Percentiles rank a stretch among this genome's conserved stretches.
Conservation (phyloP, 1,140 invertebrate genomes). For the Elysia chlorotica region DNA sequence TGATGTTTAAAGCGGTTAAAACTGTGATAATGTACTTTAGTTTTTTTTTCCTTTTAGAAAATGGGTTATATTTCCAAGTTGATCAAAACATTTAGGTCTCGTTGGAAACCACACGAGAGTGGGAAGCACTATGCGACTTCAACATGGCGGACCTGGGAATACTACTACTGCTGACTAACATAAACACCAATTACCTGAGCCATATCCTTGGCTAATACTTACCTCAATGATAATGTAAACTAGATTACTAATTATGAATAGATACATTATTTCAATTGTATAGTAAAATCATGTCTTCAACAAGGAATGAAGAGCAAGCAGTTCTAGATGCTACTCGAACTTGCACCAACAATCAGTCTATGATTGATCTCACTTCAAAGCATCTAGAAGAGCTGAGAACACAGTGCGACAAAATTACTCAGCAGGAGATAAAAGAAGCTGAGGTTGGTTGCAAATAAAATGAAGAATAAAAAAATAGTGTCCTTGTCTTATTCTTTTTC, state of each 20-base stretch:
- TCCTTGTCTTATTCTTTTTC: no score
- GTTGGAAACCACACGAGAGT: no score
- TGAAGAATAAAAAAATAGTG: no score
- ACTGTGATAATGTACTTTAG: no score
- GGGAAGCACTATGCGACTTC: slow-evolving; percentile 5
- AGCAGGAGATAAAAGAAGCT: slow-evolving; percentile 90
- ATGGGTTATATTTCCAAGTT: no score
- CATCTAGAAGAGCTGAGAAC: slow-evolving; percentile 89
- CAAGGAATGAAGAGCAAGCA: slow-evolving; percentile 44
- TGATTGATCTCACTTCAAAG: slow-evolving; percentile 93
- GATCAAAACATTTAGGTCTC: no score
- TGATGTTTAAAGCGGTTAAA: no score
- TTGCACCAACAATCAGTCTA: slow-evolving; percentile 74
- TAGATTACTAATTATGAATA: slow-evolving; percentile 4
- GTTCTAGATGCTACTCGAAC: slow-evolving; percentile 54
- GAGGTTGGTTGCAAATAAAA: slow-evolving; percentile 71
- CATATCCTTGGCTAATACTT: neutral
- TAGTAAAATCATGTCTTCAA: slow-evolving; percentile 52
- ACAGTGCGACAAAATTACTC: slow-evolving; percentile 89
- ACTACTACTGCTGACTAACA: slow-evolving; percentile 4
- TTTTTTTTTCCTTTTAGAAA: no score
- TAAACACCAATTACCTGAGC: slow-evolving; percentile 18
- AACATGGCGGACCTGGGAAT: slow-evolving; percentile 19
- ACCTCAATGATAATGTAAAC: neutral
- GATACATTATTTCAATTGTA: no score